These are phyloP conservation scores for Mesocentrotus franciscanus DNA, from an alignment of 53 echinoderm and acorn worm species.

Conservation along the genomic window DNA sequence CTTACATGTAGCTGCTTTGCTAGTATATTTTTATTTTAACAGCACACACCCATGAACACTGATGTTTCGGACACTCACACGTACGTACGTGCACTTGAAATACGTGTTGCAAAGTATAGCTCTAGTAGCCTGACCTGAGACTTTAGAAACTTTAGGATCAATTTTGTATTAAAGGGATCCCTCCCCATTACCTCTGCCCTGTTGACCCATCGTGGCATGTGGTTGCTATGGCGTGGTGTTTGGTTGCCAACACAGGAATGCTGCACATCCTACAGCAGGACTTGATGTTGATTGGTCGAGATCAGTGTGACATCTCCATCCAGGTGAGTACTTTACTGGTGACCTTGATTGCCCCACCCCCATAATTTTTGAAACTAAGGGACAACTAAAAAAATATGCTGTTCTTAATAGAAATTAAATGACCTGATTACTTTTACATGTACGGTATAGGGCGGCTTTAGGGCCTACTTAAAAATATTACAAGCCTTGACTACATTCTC, in stretches of 20 bases:
- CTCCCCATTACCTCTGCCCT: constrained; percentile 14
- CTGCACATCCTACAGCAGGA: constrained; percentile 66
- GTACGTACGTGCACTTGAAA: not conserved
- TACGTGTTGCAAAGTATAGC: not conserved
- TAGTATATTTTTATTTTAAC: not conserved
- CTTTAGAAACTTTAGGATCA: not conserved
- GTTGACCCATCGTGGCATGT: constrained; percentile 48
- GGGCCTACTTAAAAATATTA: too few species aligned
- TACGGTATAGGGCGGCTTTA: too few species aligned
- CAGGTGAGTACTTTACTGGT: constrained; percentile 57
- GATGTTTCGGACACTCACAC: not conserved
- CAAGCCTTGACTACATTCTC: too few species aligned
- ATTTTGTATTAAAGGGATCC: constrained; percentile 2
- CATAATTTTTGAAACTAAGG: not conserved
- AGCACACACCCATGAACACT: not conserved
- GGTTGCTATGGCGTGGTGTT: constrained; percentile 68
- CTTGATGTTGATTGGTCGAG: constrained; percentile 68
- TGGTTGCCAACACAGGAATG: constrained; percentile 69
- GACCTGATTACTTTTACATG: too few species aligned
- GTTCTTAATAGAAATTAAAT: too few species aligned
- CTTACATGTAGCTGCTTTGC: not conserved
- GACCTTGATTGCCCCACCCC: not conserved
- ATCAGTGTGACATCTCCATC: constrained; percentile 62
- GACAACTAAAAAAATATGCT: too few species aligned
- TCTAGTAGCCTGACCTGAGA: constrained; percentile 15